A percentile compares a stretch with the other conserved stretches of the same genome.
Conservation (phyloP, 1,140 invertebrate species). For the Cydia splendana region DNA sequence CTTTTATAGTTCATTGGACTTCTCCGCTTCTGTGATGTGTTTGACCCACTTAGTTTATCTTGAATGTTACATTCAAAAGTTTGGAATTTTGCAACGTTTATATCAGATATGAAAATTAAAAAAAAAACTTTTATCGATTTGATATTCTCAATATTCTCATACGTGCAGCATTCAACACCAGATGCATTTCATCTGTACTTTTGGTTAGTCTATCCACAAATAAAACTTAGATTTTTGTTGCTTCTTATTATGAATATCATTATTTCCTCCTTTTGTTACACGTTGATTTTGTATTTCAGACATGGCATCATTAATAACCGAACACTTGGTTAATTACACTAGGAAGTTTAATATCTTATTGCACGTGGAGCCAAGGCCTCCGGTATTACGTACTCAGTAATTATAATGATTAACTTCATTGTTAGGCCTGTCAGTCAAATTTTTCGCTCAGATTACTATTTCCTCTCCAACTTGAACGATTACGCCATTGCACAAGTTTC, state of each 20-base stretch:
- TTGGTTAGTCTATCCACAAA: not conserved
- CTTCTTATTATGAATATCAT: not conserved
- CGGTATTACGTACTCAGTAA: conserved; percentile 43
- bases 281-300: not conserved
- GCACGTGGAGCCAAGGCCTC: conserved; percentile 41
- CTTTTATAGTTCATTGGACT: conserved; percentile 17
- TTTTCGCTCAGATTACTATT: conserved; percentile 55
- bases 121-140: too few species aligned
- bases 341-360: conserved; percentile 43
- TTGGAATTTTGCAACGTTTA: not conserved
- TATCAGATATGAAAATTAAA: not conserved
- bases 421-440: conserved; percentile 44
- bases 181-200: too few species aligned
- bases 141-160: too few species aligned
- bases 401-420: conserved; percentile 55
- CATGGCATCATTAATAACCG: conserved; percentile 5
- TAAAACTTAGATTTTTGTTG: not conserved
- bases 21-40: conserved; percentile 7
- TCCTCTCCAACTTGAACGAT: conserved; percentile 57
- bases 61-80: not conserved
- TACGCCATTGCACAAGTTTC: not conserved
- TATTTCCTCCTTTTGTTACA: not conserved
- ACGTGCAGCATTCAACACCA: not conserved
- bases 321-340: conserved; percentile 19
- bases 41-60: conserved; percentile 12